Evolutionary conservation across 2,888 invertebrate species (phyloP), one percentile per base, ranked within the genome.

Genomic region (Asteroscopus sphinx): DNA sequence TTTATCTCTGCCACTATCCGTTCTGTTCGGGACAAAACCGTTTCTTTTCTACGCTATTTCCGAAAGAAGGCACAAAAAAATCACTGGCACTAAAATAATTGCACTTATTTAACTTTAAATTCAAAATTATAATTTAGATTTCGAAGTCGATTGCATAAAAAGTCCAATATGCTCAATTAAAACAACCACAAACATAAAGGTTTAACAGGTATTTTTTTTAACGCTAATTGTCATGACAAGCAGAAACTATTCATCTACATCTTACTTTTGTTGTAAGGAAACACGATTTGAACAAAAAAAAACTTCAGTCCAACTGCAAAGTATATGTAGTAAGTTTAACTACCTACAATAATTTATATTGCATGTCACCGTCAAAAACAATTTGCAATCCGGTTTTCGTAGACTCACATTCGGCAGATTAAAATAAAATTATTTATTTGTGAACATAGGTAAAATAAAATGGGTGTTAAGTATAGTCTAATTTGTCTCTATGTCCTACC

Each of bases 1-100:
- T 70, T 61, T 61, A 72, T 74, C 66, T 57, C 32, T 62, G 58
- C 53, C 59, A 59, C 12, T 17, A 52, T 56, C 46, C 45, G 12
- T 46, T 60, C 25, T 13, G 51, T 33, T 45, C 12, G 7, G 21
- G 17, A 15, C 35, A 33, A 58, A 61, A 66, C 54, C 54, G 64
- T 70, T 58, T 56, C 30, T 37, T 55, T 56, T 51, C n/a, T 5
- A 13, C 21, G 0, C 6, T 37, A 45, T 39, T 56, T 52, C 28
- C 12, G 21, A 26, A 52, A 45, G 39, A 37, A 39, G 11, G 28
- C 32, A 35, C 26, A 17, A 37, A 46, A 48, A 32, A 46, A 37
- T 53, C 30, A 6, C 6, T 35, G 12, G 17, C 9, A 32, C 25
- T 45, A 21, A 37, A 51, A 47, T 12, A 45, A 41, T 2, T 40